Percentiles rank a stretch among this genome's conserved stretches.
Conservation (phyloP, 2,797 vertebrate species). For the Coluber constrictor region DNA sequence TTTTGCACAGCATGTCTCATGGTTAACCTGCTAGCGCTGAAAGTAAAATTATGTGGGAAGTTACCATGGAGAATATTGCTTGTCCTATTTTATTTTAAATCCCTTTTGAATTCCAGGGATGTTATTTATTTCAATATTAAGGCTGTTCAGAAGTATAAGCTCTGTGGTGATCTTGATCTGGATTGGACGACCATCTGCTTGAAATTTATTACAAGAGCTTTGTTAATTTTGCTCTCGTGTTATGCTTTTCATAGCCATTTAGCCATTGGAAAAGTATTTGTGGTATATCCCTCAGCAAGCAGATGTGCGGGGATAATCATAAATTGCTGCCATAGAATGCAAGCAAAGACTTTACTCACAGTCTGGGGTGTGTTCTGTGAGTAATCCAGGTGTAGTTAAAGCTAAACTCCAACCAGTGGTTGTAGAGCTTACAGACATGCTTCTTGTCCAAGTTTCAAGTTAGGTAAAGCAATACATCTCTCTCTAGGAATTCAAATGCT, state of each 20-base stretch:
- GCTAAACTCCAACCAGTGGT: background rate
- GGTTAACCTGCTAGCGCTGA: background rate
- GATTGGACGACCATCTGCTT: background rate
- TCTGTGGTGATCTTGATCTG: background rate
- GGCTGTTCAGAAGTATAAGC: background rate
- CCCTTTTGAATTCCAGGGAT: background rate
- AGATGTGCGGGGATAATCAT: background rate
- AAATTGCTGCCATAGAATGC: background rate
- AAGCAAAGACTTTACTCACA: background rate
- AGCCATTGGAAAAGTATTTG: background rate
- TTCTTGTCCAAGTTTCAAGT: background rate
- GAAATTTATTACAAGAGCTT: background rate
- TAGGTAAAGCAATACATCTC: background rate
- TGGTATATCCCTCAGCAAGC: background rate
- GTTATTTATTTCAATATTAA: background rate
- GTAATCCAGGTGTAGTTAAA: background rate
- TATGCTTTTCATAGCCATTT: background rate
- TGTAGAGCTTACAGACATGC: background rate
- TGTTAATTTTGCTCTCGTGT: background rate
- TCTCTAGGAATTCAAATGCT: background rate
- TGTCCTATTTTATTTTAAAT: background rate
- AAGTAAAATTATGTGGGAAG: background rate
- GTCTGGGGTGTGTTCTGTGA: background rate
- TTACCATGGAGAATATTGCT: background rate
- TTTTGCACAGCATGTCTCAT: background rate